These are phyloP conservation scores for Gnathonemus longibarbis DNA, from an alignment of 2,113 vertebrate genomes.

Conservation along the genomic window DNA sequence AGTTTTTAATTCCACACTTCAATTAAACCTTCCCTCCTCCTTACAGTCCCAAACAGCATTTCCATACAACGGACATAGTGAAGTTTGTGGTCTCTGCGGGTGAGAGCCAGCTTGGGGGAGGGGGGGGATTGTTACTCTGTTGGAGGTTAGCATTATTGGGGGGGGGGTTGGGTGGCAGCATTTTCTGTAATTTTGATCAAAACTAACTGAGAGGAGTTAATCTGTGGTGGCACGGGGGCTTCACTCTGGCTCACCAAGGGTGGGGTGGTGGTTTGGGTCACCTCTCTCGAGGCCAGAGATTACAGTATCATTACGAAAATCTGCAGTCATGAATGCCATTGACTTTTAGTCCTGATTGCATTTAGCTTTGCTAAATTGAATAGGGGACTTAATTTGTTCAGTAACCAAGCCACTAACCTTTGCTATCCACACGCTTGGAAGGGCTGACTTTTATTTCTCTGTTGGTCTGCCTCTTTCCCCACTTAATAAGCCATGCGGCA, in stretches of 20 bases:
- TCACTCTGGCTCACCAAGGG: background rate
- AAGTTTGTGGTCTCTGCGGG: background rate
- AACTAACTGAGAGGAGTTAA: background rate
- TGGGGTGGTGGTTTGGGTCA: background rate
- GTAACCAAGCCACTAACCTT: constrained; percentile 14
- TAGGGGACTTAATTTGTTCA: constrained; percentile 26
- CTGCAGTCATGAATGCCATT: constrained; percentile 17
- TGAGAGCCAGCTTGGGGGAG: background rate
- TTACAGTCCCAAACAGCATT: background rate
- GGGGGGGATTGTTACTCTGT: background rate
- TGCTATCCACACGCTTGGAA: constrained; percentile 9
- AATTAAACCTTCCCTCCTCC: background rate
- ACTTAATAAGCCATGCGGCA: background rate
- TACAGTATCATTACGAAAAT: constrained; percentile 10
- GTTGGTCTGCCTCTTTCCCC: background rate
- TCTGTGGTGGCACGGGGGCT: background rate
- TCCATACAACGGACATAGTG: background rate
- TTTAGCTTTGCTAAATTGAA: constrained; percentile 26
- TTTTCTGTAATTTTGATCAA: background rate
- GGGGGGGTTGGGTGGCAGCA: background rate
- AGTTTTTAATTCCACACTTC: background rate
- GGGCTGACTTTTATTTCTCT: constrained; percentile 1
- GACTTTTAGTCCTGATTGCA: constrained; percentile 24
- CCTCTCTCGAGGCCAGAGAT: background rate
- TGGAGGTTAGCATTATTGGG: background rate